Evolutionary conservation across 2,888 invertebrate genomes (phyloP).

Genomic region (Coelopa pilipes): DNA sequence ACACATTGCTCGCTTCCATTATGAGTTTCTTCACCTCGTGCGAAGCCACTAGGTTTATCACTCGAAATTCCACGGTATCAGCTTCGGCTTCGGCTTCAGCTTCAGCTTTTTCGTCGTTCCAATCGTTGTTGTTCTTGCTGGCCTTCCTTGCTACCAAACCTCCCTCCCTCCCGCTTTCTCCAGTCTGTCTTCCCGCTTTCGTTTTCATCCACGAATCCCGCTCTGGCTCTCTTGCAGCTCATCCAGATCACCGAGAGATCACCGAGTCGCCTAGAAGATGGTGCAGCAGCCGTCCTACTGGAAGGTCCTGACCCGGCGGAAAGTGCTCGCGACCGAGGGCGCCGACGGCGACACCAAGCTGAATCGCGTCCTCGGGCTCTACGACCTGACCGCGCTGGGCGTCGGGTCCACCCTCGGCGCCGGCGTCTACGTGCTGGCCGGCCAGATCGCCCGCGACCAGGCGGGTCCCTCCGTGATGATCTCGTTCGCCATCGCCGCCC

Average conservation of each 20-base stretch:
- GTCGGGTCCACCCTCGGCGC: slow-evolving; percentile 87
- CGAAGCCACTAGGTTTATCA: slow-evolving; percentile 71
- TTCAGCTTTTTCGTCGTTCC: too few relatives aligned
- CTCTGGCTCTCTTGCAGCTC: neutral
- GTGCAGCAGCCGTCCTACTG: slow-evolving; percentile 59
- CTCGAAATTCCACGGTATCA: neutral
- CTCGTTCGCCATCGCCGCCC: slow-evolving; percentile 87
- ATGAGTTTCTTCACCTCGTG: slow-evolving; percentile 10
- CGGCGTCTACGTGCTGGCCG: slow-evolving; percentile 88
- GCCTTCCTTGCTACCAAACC: neutral
- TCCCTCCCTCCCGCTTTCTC: neutral
- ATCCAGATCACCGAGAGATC: neutral
- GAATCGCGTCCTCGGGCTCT: slow-evolving; percentile 61
- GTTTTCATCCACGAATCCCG: too few relatives aligned
- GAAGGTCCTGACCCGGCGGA: slow-evolving; percentile 64
- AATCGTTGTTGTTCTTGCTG: neutral
- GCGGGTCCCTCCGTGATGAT: slow-evolving; percentile 89
- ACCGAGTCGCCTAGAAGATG: slow-evolving; percentile 46
- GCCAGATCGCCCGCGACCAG: slow-evolving; percentile 77
- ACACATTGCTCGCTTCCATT: neutral
- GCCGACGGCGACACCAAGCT: slow-evolving; percentile 58
- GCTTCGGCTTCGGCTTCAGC: too few relatives aligned
- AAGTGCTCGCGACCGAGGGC: slow-evolving; percentile 53
- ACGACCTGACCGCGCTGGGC: slow-evolving; percentile 82
- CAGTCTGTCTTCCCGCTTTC: too few relatives aligned